phyloP scores from a whole-genome alignment of 2,113 vertebrate genomes.

The Vidua macroura region DNA sequence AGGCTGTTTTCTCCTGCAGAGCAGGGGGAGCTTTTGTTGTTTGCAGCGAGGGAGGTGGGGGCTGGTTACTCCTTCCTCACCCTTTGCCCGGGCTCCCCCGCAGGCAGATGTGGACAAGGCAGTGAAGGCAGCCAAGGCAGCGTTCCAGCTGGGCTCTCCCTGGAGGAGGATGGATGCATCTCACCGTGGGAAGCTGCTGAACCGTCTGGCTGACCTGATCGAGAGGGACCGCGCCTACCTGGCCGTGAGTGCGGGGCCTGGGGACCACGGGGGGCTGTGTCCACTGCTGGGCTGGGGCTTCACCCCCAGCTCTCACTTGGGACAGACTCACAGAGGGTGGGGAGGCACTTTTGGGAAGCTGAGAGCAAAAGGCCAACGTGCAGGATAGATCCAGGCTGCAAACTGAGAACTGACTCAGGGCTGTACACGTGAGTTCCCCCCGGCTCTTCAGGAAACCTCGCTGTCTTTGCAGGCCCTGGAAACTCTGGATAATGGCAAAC shows the following conservation, averaged over 20 bases:
- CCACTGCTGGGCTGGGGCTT: accelerated
- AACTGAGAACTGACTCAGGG: neutral
- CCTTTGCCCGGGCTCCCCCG: neutral
- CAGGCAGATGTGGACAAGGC: constrained; percentile 93
- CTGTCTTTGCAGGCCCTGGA: constrained; percentile 82
- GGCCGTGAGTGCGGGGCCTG: constrained; percentile 74
- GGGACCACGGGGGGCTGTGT: neutral
- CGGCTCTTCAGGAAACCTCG: neutral
- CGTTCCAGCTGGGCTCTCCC: constrained; percentile 89
- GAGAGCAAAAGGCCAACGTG: accelerated
- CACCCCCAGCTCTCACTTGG: neutral
- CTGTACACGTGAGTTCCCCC: accelerated
- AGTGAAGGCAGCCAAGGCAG: constrained; percentile 84
- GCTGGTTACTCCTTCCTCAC: neutral
- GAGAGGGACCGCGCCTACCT: constrained; percentile 90
- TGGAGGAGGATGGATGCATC: constrained; percentile 95
- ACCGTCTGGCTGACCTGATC: constrained; percentile 86
- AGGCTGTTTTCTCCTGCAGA: neutral
- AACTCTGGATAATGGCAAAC: constrained; percentile 96
- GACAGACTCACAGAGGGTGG: neutral
- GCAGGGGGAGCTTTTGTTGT: neutral
- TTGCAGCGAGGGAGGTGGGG: neutral
- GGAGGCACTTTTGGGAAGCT: neutral
- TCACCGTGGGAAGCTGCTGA: constrained; percentile 83
- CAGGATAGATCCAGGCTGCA: neutral